phyloP scores from a whole-genome alignment of 1,140 invertebrate species.

The Cherax quadricarinatus region DNA sequence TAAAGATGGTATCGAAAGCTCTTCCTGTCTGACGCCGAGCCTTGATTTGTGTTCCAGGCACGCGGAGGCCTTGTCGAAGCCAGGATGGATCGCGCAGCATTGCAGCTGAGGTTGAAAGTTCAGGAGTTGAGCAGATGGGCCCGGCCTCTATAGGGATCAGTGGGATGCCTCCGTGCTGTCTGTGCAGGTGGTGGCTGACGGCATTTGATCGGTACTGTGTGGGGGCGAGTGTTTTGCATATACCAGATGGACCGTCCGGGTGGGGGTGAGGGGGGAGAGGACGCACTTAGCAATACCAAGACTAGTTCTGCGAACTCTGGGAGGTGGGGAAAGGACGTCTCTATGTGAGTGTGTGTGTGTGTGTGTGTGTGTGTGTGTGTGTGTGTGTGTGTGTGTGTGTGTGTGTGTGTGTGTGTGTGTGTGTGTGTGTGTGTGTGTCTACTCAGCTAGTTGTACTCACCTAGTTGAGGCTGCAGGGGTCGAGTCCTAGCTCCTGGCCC shows the following conservation, averaged over 20 bases:
- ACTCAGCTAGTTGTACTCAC: too few relatives aligned
- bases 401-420: too few relatives aligned
- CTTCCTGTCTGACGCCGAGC: background rate
- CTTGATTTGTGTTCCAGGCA: slow-evolving; percentile 42
- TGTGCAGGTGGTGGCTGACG: background rate
- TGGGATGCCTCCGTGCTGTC: slow-evolving; percentile 16
- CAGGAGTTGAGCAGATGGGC: background rate
- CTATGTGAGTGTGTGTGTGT: too few relatives aligned
- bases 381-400: background rate
- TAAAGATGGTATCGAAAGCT: slow-evolving; percentile 36
- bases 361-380: too few relatives aligned
- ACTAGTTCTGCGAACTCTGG: too few relatives aligned
- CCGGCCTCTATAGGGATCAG: background rate
- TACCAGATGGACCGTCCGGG: slow-evolving; percentile 23
- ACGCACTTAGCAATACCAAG: too few relatives aligned
- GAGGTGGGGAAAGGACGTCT: too few relatives aligned
- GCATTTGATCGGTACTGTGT: slow-evolving; percentile 48
- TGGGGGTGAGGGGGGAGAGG: background rate
- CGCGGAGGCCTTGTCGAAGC: background rate
- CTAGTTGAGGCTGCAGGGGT: too few relatives aligned
- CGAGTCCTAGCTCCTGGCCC: too few relatives aligned
- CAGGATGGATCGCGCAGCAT: background rate
- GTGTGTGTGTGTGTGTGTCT: too few relatives aligned
- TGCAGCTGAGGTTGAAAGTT: background rate
- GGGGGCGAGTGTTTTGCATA: slow-evolving; percentile 45